phyloP scores from a whole-genome alignment of 2,888 invertebrate species.

The Dugesia japonica region DNA sequence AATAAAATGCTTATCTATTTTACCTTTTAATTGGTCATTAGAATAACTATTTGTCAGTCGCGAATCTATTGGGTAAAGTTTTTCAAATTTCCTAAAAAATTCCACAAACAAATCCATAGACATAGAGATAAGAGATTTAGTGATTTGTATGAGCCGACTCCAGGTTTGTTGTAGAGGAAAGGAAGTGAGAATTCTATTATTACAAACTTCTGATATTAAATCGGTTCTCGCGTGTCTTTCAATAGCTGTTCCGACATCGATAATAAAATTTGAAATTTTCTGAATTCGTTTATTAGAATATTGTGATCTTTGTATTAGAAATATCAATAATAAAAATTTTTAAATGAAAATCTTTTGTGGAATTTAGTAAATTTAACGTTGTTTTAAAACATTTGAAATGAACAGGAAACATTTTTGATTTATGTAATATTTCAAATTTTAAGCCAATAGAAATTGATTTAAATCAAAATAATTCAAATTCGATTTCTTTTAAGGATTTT shows the following conservation, averaged over 20 bases:
- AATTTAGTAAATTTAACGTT: too few relatives aligned
- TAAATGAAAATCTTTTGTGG: too few relatives aligned
- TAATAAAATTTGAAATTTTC: not conserved
- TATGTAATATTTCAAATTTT: too few relatives aligned
- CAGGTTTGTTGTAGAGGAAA: not conserved
- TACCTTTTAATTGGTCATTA: not conserved
- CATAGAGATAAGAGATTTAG: not conserved
- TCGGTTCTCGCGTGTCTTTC: not conserved
- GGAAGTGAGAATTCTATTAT: not conserved
- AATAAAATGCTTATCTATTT: not conserved
- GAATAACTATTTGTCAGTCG: not conserved
- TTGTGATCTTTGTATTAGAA: too few relatives aligned
- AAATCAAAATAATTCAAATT: too few relatives aligned
- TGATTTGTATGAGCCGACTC: not conserved
- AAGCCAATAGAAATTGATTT: too few relatives aligned
- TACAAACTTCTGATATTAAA: not conserved
- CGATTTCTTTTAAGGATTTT: too few relatives aligned
- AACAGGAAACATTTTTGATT: too few relatives aligned
- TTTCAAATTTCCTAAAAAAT: not conserved
- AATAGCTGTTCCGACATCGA: not conserved
- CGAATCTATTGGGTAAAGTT: not conserved
- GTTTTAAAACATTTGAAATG: too few relatives aligned
- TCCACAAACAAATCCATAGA: not conserved
- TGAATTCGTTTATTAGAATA: not conserved
- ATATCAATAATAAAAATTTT: too few relatives aligned